Evolutionary conservation across 2,888 invertebrate species (phyloP).

Genomic region (Trichopria drosophilae): DNA sequence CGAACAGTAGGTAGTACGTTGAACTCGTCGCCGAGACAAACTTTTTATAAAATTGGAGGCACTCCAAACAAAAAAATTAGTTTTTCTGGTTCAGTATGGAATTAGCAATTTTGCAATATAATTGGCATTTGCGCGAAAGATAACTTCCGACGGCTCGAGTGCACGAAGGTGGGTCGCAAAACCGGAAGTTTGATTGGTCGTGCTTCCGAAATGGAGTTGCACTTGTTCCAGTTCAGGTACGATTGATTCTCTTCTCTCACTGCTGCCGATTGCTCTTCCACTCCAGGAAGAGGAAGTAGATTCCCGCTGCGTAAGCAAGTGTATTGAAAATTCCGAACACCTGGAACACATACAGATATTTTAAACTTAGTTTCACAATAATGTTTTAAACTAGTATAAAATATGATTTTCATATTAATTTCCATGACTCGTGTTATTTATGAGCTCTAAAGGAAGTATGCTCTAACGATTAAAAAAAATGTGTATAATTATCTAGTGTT

Average conservation of each 20-base stretch:
- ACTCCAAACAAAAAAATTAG: too few species aligned
- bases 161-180: background rate
- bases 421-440: too few species aligned
- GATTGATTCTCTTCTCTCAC: constrained; percentile 31
- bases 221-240: constrained; percentile 5
- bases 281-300: constrained; percentile 75
- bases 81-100: constrained; percentile 30
- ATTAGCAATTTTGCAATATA: too few species aligned
- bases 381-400: background rate
- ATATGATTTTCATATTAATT: background rate
- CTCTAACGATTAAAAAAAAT: background rate
- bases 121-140: too few species aligned
- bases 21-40: too few species aligned
- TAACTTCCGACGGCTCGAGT: background rate
- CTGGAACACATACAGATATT: too few species aligned
- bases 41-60: too few species aligned
- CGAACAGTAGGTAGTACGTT: too few species aligned
- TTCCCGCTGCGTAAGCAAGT: constrained; percentile 74
- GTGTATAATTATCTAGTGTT: background rate
- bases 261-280: constrained; percentile 64
- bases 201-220: background rate
- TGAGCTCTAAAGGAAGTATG: too few species aligned
- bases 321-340: constrained; percentile 82
- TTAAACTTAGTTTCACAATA: background rate
- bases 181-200: background rate